A percentile compares a stretch with the other conserved stretches of the same genome.
These are phyloP conservation scores for Falco punctatus DNA, from an alignment of 2,113 vertebrate species.

Conservation along the genomic window DNA sequence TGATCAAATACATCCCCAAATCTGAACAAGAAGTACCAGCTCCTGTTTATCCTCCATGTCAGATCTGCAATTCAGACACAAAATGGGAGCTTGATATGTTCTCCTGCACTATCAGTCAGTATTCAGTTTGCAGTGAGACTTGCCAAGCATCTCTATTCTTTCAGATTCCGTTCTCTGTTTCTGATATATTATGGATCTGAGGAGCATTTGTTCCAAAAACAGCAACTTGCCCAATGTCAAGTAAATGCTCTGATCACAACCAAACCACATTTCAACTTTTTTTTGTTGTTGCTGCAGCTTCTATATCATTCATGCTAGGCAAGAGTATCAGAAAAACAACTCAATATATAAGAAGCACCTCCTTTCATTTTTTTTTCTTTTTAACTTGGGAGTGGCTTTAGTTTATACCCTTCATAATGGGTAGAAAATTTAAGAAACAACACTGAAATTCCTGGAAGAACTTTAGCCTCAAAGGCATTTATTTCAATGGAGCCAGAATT, in stretches of 20 bases:
- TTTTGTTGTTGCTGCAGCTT: neutral
- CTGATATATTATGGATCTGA: neutral
- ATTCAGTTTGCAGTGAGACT: neutral
- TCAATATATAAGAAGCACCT: neutral
- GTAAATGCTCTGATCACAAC: neutral
- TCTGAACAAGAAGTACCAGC: neutral
- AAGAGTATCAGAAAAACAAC: neutral
- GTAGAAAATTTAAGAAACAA: slow-evolving; percentile 8
- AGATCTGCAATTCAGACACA: slow-evolving; percentile 51
- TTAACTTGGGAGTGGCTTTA: neutral
- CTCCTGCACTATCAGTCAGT: neutral
- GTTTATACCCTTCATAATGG: neutral
- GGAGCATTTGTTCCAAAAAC: slow-evolving; percentile 11
- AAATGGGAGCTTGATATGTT: slow-evolving; percentile 38
- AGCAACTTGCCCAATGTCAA: neutral
- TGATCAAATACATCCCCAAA: slow-evolving; percentile 45
- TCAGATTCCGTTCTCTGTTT: neutral
- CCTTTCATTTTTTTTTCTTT: neutral
- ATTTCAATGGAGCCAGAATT: slow-evolving; percentile 35
- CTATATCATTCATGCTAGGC: neutral
- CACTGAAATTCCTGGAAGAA: slow-evolving; percentile 18
- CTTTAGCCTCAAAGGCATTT: slow-evolving; percentile 34
- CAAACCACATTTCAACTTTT: neutral
- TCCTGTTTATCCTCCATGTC: slow-evolving; percentile 44
- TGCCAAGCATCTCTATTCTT: neutral